Evolutionary conservation across 2,888 invertebrate genomes (phyloP).

Genomic region (Scaptomyza parva): DNA sequence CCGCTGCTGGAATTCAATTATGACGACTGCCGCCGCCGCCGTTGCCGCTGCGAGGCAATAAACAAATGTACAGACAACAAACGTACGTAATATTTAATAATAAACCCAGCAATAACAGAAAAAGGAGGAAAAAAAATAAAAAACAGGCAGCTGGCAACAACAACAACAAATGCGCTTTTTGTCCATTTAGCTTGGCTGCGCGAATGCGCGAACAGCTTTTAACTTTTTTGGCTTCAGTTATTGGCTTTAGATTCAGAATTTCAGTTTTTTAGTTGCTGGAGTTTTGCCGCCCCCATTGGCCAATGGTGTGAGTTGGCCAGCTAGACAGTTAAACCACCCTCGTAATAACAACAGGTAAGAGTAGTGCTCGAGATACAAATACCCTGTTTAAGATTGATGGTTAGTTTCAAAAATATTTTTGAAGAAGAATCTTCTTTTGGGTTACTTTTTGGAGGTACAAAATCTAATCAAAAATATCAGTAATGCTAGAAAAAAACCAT

Average conservation of each 20-base stretch:
- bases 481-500: no score
- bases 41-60: constrained; percentile 72
- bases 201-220: constrained; percentile 39
- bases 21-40: constrained; percentile 73
- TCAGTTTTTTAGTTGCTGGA: constrained; percentile 2
- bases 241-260: constrained; percentile 20
- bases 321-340: background rate
- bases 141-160: no score
- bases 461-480: no score
- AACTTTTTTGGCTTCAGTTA: no score
- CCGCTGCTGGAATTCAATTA: constrained; percentile 83
- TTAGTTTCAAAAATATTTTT: no score
- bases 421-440: no score
- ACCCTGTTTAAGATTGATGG: no score
- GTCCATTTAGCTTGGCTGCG: constrained; percentile 47
- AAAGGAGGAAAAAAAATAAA: no score
- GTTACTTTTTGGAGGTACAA: no score
- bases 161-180: constrained; percentile 38
- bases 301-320: constrained; percentile 33
- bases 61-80: constrained; percentile 75
- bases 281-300: constrained; percentile 52
- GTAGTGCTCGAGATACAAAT: no score
- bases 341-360: no score
- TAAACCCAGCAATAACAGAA: constrained; percentile 52
- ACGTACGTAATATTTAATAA: constrained; percentile 77